Percentiles rank a stretch among this genome's conserved stretches.
Evolutionary conservation across 1,140 invertebrate genomes (phyloP).

Genomic region (Aporrectodea caliginosa): DNA sequence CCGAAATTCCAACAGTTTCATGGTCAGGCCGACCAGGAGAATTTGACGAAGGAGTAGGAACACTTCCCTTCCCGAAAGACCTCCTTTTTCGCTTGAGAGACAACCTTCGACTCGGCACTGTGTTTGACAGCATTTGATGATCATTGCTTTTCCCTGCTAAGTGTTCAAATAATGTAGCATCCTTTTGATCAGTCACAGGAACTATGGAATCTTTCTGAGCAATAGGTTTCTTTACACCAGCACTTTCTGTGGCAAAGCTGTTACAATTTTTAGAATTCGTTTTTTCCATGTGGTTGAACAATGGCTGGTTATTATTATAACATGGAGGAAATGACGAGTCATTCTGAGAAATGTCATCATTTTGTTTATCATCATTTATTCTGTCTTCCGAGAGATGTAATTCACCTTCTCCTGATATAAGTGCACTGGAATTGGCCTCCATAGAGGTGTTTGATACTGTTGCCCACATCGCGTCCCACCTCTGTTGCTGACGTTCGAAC

Average conservation of each 20-base stretch:
- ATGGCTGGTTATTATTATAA: too few relatives aligned
- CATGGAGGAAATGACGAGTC: too few relatives aligned
- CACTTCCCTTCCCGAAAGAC: too few relatives aligned
- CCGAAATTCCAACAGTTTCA: not conserved
- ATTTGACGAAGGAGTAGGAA: too few relatives aligned
- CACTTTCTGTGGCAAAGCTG: not conserved
- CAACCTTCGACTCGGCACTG: too few relatives aligned
- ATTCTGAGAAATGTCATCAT: not conserved
- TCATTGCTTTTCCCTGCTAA: too few relatives aligned
- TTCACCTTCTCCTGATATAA: not conserved
- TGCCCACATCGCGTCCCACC: not conserved
- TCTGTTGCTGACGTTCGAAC: not conserved
- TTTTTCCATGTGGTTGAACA: too few relatives aligned
- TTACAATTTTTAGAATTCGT: not conserved
- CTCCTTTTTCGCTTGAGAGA: not conserved
- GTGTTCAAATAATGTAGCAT: too few relatives aligned
- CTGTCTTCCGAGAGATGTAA: too few relatives aligned
- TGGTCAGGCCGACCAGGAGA: not conserved
- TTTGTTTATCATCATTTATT: too few relatives aligned
- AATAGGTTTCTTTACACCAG: not conserved
- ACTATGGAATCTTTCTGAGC: not conserved
- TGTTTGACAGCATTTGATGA: too few relatives aligned
- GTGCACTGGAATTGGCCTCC: not conserved
- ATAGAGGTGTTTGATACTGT: not conserved
- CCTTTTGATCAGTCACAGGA: not conserved